Evolutionary conservation across 2,888 invertebrate genomes (phyloP).

Genomic region (Brachynemurus nebulosus): DNA sequence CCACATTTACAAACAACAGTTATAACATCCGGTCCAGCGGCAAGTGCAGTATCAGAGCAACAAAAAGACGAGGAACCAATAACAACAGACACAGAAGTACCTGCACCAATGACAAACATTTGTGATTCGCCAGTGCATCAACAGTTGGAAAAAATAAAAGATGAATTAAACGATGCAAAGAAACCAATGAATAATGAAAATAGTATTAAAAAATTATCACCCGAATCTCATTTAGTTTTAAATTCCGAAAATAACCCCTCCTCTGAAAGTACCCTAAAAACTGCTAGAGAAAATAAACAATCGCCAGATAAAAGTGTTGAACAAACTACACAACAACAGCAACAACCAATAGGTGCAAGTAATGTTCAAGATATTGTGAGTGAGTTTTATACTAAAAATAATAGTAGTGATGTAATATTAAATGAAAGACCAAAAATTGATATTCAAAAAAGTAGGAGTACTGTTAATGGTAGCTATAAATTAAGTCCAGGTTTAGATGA

Average conservation of each 20-base stretch:
- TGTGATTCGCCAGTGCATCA: constrained; percentile 10
- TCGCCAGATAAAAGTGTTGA: constrained; percentile 8
- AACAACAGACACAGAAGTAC: background rate
- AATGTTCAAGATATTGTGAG: background rate
- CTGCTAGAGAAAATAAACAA: constrained; percentile 9
- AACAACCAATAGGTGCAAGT: too few relatives aligned
- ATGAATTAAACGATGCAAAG: constrained; percentile 7
- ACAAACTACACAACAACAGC: too few relatives aligned
- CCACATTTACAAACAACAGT: constrained; percentile 11
- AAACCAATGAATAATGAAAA: constrained; percentile 2
- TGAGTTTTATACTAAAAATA: background rate
- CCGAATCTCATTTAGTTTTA: constrained; percentile 5
- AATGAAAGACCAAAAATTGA: constrained; percentile 6
- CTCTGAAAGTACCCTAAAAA: constrained; percentile 7
- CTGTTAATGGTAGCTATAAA: constrained; percentile 9
- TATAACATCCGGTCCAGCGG: constrained; percentile 11
- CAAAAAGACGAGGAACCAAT: background rate
- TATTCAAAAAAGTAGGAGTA: constrained; percentile 2
- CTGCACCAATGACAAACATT: constrained; percentile 5
- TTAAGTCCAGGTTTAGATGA: constrained; percentile 53
- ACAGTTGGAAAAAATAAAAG: constrained; percentile 13
- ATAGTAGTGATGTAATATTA: background rate
- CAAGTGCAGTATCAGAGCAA: background rate
- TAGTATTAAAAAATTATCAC: constrained; percentile 7
- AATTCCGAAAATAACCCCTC: constrained; percentile 7